Percentiles rank a stretch among this genome's conserved stretches.
These are phyloP conservation scores for Chloroclystis v-ata DNA, from an alignment of 2,888 invertebrate species.

Conservation along the genomic window DNA sequence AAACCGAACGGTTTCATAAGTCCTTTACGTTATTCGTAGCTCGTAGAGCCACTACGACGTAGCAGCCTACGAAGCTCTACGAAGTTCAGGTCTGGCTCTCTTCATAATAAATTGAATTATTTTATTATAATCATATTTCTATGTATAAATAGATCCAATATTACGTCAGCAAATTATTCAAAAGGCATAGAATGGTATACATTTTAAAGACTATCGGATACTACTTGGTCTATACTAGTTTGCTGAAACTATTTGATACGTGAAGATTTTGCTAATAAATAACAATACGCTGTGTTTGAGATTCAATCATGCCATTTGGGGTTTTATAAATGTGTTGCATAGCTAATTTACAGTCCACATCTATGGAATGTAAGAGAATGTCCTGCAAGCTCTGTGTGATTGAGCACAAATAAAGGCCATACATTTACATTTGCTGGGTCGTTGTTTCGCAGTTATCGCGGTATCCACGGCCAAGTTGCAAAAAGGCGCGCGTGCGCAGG, in stretches of 20 bases:
- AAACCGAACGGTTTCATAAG: no score
- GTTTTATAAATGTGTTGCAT: background rate
- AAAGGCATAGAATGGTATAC: no score
- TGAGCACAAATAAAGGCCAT: constrained; percentile 62
- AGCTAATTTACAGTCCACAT: background rate
- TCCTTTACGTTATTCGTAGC: background rate
- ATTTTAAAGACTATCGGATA: no score
- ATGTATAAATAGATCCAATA: no score
- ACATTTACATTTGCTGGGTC: constrained; percentile 65
- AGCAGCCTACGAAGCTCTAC: constrained; percentile 13
- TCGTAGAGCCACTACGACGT: constrained; percentile 16
- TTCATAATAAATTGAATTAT: no score
- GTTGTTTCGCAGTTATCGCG: constrained; percentile 72
- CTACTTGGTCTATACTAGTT: no score
- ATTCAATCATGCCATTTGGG: no score
- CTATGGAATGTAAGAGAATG: constrained; percentile 22
- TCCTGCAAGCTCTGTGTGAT: constrained; percentile 39
- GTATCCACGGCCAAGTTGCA: constrained; percentile 77
- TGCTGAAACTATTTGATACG: no score
- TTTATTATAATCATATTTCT: no score
- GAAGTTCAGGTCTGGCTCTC: background rate
- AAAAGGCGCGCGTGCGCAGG: constrained; percentile 71
- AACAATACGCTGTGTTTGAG: no score
- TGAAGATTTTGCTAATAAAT: no score
- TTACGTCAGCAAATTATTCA: no score